Base-by-base conservation (phyloP, 2,888 invertebrate species). In the Smittia aterrima region DNA sequence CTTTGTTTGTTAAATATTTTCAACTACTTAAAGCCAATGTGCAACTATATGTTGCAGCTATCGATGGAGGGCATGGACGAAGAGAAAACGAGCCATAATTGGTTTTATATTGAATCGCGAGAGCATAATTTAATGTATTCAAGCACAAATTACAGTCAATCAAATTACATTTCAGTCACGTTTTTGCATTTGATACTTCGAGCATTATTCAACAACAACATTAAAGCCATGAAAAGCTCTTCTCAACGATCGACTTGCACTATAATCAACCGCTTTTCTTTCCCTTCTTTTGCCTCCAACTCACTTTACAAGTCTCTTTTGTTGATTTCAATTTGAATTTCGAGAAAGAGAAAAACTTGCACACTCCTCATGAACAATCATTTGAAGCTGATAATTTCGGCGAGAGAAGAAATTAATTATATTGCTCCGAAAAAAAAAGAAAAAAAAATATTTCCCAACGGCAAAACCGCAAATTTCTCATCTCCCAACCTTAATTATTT, bases 21-120 rank as follows among this genome's bases (percentile, higher is more conserved):
- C 54, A 22, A 72, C 72, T 72, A 62, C 62, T 58, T 72, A n/a
- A n/a, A 72, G 22, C 16, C 47, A 11, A 47, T 6, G 2, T 64
- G 64, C 64, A 64, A 64, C 64, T 64, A 58, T 20, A 58, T 58
- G 20, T 58, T 58, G 58, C 58, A 58, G n/a, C n/a, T 58, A 58
- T 58, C 58, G 58, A 58, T 58, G 22, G 58, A 4, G 58, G 22
- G 58, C 58, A 18, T 58, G 20, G n/a, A n/a, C n/a, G n/a, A n/a
- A n/a, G n/a, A n/a, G n/a, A n/a, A n/a, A 72, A 58, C 72, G 72
- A 72, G 72, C 72, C 72, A 72, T 72, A 72, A 72, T 72, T 72
- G 72, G 72, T 72, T 72, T 72, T 72, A 72, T 72, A 72, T 72
- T 72, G 72, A 72, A 72, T 72, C 72, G 72, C 72, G 62, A 72